Conservation (phyloP, 1,140 invertebrate genomes). For the Acromyrmex heyeri region DNA sequence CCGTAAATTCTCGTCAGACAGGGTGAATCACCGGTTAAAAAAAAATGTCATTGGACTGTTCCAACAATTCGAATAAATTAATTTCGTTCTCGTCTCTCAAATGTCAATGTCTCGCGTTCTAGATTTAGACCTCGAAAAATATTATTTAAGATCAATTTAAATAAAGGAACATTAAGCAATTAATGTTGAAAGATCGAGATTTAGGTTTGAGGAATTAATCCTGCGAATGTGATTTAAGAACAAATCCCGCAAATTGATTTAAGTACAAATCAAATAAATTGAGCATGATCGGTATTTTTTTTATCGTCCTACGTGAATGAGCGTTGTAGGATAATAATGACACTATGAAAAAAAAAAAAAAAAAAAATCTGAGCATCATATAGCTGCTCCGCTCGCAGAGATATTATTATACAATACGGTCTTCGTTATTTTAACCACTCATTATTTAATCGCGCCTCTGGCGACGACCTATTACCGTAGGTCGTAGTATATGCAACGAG, state of each 20-base stretch:
- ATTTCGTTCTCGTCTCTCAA: not conserved
- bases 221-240: not conserved
- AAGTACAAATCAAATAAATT: not conserved
- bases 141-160: not conserved
- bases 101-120: not conserved
- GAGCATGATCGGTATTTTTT: slow-evolving; percentile 8
- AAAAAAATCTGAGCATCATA: slow-evolving; percentile 26
- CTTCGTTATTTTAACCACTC: slow-evolving; percentile 51
- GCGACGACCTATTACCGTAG: not conserved
- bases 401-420: slow-evolving; percentile 47
- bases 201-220: not conserved
- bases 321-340: slow-evolving; percentile 26
- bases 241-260: not conserved
- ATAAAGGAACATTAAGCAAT: not conserved
- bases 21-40: not conserved
- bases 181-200: not conserved
- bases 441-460: slow-evolving; percentile 56
- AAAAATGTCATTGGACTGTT: not conserved
- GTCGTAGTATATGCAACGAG: not conserved
- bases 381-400: not conserved
- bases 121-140: not conserved
- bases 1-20: not conserved
- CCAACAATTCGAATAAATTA: not conserved
- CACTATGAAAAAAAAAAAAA: not conserved
- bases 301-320: slow-evolving; percentile 50